Conservation (phyloP, 2,888 invertebrate species). For the Tetramorium bicarinatum region DNA sequence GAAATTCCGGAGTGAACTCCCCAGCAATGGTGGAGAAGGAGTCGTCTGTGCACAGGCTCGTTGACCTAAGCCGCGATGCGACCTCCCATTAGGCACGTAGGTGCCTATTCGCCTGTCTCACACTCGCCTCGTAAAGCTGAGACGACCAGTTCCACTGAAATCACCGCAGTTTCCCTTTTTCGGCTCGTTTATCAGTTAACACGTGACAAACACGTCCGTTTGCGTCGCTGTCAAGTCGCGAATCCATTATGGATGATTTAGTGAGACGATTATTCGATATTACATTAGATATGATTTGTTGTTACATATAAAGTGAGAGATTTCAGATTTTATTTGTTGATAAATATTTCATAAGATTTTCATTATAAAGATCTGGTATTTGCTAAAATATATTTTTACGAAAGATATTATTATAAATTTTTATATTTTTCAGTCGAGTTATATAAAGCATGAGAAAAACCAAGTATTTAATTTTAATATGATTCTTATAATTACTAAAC, state of each 20-base stretch:
- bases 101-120: constrained; percentile 60
- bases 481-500: neutral
- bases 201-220: constrained; percentile 10
- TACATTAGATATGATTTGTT: neutral
- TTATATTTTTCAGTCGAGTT: neutral
- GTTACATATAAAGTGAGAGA: neutral
- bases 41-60: constrained; percentile 54
- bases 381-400: neutral
- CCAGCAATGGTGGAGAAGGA: constrained; percentile 31
- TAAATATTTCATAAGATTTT: neutral
- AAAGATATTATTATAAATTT: neutral
- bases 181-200: constrained; percentile 13
- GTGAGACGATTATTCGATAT: neutral
- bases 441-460: neutral
- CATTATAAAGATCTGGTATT: neutral
- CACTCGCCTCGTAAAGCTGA: constrained; percentile 48
- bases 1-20: constrained; percentile 50
- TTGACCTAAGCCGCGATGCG: constrained; percentile 60
- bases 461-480: neutral
- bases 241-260: neutral
- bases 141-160: neutral
- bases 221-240: neutral
- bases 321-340: neutral
- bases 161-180: constrained; percentile 39
- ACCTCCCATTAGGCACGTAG: constrained; percentile 66